Percentiles rank a stretch among this genome's conserved stretches.
phyloP scores from a whole-genome alignment of 1,140 invertebrate genomes.

The Diachasma alloeum region DNA sequence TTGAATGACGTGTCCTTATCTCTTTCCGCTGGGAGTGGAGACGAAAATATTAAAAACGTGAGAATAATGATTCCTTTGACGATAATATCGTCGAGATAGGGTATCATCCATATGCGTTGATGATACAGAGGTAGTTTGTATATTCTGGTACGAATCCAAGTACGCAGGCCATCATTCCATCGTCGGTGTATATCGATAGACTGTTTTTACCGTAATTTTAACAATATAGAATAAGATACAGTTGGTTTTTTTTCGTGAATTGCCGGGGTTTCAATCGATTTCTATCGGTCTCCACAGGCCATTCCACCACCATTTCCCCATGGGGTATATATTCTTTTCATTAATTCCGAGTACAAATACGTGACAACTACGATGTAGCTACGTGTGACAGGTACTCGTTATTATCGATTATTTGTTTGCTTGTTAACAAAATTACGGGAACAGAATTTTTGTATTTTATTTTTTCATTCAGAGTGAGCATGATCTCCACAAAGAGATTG shows the following conservation, averaged over 20 bases:
- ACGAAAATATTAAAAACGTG: not conserved
- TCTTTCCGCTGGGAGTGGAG: not conserved
- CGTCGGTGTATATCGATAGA: constrained; percentile 9
- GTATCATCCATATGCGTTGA: not conserved
- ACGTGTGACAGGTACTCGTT: not conserved
- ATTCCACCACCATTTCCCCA: not conserved
- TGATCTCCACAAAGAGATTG: not conserved
- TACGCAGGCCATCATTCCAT: constrained; percentile 26
- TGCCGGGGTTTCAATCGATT: not conserved
- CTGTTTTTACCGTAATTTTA: not conserved
- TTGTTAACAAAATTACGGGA: not conserved
- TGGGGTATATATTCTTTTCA: not conserved
- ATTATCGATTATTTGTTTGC: not conserved
- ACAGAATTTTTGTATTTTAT: not conserved
- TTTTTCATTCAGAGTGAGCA: not conserved
- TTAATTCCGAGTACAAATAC: not conserved
- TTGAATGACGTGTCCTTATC: not conserved
- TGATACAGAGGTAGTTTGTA: not conserved
- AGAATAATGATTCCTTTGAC: not conserved
- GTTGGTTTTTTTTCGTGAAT: not conserved
- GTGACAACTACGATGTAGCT: not conserved
- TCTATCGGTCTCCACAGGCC: not conserved
- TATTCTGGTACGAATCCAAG: constrained; percentile 20
- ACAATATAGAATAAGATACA: not conserved
- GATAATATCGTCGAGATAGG: not conserved